Base-by-base conservation (phyloP, 2,113 vertebrate genomes). In the Myotis davidii region DNA sequence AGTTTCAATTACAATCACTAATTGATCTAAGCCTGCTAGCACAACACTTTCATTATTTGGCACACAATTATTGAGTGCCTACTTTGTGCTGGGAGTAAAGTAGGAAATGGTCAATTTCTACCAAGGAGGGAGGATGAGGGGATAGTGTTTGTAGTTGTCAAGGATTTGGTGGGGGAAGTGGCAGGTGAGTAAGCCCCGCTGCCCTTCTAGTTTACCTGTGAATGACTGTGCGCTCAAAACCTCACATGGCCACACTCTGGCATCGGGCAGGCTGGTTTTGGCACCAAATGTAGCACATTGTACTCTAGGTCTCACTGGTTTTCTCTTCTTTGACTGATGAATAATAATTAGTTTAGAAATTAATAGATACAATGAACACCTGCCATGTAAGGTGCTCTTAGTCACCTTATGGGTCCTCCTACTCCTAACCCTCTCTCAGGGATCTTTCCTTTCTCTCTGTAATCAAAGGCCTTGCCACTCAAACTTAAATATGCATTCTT, bases 11-110 rank as follows among this genome's bases (percentile, higher is more conserved):
- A 95, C 77, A 94, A 82, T 97, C 94, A 88, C 88, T 96, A 96
- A 97, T 97, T 97, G 97, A 97, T 96, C 95, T 79, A 70, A 79
- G 88, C 88, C 94, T 95, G 90, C 95, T 94, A 97, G 85, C 95
- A 95, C 97, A 95, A 95, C 90, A 69, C 92, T 94, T 92, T 73
- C 59, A 90, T 97, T 95, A 94, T 85, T 94, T 84, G 94, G 81
- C 95, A 92, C 90, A 82, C 77, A 72, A 81, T 95, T 94, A 94
- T 94, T 91, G 96, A 97, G 77, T 0, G 18, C 81, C 73, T 90
- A 84, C 82, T 92, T 87, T 95, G 86, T 88, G 77, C 83, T 91
- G 78, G 87, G 90, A 97, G 95, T 94, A 88, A 61, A 94, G 88
- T 48, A 79, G 90, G 92, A 92, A 97, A 78, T 54, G 87, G 96